These are phyloP conservation scores for Neoascia interrupta DNA, from an alignment of 2,888 invertebrate genomes.

Conservation along the genomic window DNA sequence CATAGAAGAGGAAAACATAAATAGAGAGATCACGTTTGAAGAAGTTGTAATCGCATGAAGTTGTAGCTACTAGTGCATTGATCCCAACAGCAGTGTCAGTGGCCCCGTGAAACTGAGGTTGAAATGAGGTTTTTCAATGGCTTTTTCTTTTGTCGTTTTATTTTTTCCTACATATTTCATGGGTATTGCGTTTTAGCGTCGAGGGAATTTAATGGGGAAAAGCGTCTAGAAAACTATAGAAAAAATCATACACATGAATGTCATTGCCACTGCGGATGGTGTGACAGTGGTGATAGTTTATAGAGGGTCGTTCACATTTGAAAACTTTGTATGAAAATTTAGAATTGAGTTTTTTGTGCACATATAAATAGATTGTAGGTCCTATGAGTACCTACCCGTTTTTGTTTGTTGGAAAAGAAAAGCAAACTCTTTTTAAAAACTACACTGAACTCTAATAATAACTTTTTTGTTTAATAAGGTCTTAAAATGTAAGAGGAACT, in stretches of 20 bases:
- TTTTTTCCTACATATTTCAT: too few relatives aligned
- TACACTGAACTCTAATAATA: too few relatives aligned
- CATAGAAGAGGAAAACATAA: background rate
- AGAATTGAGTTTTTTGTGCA: too few relatives aligned
- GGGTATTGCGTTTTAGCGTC: constrained; percentile 1
- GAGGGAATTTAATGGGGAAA: background rate
- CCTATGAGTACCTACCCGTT: too few relatives aligned
- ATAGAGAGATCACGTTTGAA: constrained; percentile 29
- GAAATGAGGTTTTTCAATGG: constrained; percentile 30
- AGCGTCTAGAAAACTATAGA: background rate
- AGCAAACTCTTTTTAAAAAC: too few relatives aligned
- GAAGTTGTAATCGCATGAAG: constrained; percentile 48
- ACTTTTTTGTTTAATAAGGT: too few relatives aligned
- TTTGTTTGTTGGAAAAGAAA: too few relatives aligned
- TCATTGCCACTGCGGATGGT: constrained; percentile 35
- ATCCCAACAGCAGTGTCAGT: constrained; percentile 77
- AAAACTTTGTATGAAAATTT: too few relatives aligned
- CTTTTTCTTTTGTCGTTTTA: constrained; percentile 27
- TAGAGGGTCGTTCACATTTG: too few relatives aligned
- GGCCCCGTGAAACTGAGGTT: constrained; percentile 72
- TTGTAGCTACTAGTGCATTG: constrained; percentile 75
- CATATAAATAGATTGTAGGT: too few relatives aligned
- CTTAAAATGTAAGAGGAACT: too few relatives aligned
- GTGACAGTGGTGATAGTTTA: constrained; percentile 13
- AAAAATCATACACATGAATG: constrained; percentile 22